Evolutionary conservation across 2,113 vertebrate species (phyloP).

Genomic region (chimpanzee (Pan troglodytes)): NHGRI_mPanTro3-v2.1_pri NC_072410.2:94795001-94795500

Average conservation of each 20-base stretch:
- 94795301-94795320: slow-evolving; percentile 40
- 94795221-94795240: slow-evolving; percentile 17
- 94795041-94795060: background rate
- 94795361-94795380: background rate
- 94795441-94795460: slow-evolving; percentile 13
- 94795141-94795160: background rate
- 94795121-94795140: background rate
- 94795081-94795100: background rate
- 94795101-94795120: background rate
- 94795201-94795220: background rate
- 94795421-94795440: slow-evolving; percentile 40
- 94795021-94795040: background rate
- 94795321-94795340: background rate
- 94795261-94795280: slow-evolving; percentile 11
- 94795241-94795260: slow-evolving; percentile 40
- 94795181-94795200: background rate
- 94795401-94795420: slow-evolving; percentile 4
- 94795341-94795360: background rate
- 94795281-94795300: background rate
- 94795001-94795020: background rate
- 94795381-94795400: slow-evolving; percentile 36
- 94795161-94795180: background rate
- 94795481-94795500: slow-evolving; percentile 17
- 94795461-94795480: background rate
- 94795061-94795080: background rate